These are phyloP conservation scores for Cyprinella venusta DNA, from an alignment of 2,797 vertebrate genomes.

Conservation along the genomic window DNA sequence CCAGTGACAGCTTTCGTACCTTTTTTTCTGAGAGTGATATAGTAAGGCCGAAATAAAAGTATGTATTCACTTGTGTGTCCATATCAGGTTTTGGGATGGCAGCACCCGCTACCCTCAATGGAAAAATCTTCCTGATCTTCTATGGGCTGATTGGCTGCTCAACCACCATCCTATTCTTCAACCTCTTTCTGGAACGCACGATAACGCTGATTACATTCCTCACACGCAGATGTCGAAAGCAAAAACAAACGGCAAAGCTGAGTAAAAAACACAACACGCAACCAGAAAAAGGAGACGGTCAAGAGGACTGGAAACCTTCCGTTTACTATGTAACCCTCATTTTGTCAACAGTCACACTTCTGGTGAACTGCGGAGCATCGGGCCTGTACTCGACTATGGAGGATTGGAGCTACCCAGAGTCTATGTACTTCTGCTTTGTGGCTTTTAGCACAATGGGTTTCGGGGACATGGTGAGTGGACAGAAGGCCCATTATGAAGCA, in stretches of 20 bases:
- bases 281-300: constrained; percentile 20
- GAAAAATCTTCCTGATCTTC: constrained; percentile 73
- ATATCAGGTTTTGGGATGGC: constrained; percentile 71
- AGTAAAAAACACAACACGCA: not conserved
- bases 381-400: constrained; percentile 69
- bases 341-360: constrained; percentile 62
- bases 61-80: not conserved
- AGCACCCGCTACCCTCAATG: constrained; percentile 65
- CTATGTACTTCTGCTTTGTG: constrained; percentile 77
- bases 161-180: constrained; percentile 71
- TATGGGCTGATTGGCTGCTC: constrained; percentile 74
- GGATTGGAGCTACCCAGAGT: constrained; percentile 71
- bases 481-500: constrained; percentile 62
- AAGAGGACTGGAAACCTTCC: constrained; percentile 64
- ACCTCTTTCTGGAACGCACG: constrained; percentile 72
- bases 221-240: constrained; percentile 53
- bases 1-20: no score
- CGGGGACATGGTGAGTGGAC: constrained; percentile 73
- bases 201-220: constrained; percentile 63
- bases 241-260: constrained; percentile 17
- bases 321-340: constrained; percentile 66
- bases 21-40: no score
- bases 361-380: constrained; percentile 67
- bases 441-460: constrained; percentile 76
- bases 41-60: not conserved